Evolutionary conservation across 1,140 invertebrate genomes (phyloP), one percentile per base, ranked within the genome.

Genomic region (Drosophila novamexicana): DNA sequence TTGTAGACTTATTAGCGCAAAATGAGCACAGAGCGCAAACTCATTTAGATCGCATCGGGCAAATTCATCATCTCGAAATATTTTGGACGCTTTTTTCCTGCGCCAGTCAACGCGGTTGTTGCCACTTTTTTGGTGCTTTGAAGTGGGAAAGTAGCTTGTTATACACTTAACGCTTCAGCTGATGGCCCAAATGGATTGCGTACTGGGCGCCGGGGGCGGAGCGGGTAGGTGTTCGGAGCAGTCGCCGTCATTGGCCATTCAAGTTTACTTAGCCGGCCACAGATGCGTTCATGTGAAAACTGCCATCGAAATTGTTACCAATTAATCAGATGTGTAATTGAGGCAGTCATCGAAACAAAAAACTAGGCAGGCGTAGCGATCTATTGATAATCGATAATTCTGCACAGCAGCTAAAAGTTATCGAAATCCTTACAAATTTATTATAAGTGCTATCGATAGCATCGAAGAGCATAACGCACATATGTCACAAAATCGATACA

Each of bases 81-180:
- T 77, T 65, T 61, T 37, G 6, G 45, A 47, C 49, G 49, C 45
- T 63, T 18, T 42, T 61, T 65, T 52, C 42, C 42, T 59, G 52
- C 40, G 39, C 57, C 39, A 50, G 65, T 65, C 50, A 65, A 42
- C 54, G 50, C n/a, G 29, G 36, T 64, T 63, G 58, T 69, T 59
- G 78, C 69, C 39, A 61, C 62, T 72, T 72, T 63, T 67, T 42
- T 42, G 44, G 56, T 69, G 68, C 65, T 75, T 86, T 79, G 76
- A 88, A 88, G 83, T 88, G 83, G 83, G 83, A 88, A 88, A 88
- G 83, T 88, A 88, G 83, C 83, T 88, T 77, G 83, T 88, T 88
- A 88, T 69, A 14, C 82, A 79, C 75, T 86, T 78, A 75, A 79
- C 65, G 78, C 66, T 69, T 65, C 64, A 69, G 63, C 58, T 76